Evolutionary conservation across 2,797 vertebrate species (phyloP), one percentile per base, ranked within the genome.

Genomic region (Dendrocincla fuliginosa): DNA sequence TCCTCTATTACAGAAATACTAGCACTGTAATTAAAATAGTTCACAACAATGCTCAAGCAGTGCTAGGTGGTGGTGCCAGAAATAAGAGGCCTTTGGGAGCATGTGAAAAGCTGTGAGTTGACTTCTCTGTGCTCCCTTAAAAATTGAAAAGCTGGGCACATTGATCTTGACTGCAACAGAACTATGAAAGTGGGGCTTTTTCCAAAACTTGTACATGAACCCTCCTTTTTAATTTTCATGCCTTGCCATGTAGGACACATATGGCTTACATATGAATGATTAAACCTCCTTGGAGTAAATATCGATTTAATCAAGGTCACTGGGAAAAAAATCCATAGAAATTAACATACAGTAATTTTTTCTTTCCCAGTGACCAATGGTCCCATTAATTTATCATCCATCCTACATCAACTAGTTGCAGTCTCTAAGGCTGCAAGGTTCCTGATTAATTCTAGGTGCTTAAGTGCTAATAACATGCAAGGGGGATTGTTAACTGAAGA

Each of bases 91-190:
- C 37, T 84, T n/a, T 37, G 39, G 49, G 44, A 85, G 33, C 49
- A 39, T 11, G 3, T 16, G 47, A 57, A 73, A 56, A 56, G 11
- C 60, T 25, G 41, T 1, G 25, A 83, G 52, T 17, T 5, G 4
- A 46, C 32, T 75, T 75, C 50, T n/a, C 50, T 6, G 7, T 49
- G 49, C 53, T 63, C 53, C 56, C 22, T 83, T 33, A 50, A 67
- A 37, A 7, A 35, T 2, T 44, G 59, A 47, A 25, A 69, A 57
- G 44, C n/a, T 25, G 11, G n/a, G 25, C 44, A n/a, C 2, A 0
- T 28, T 47, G 23, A 47, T 76, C 20, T 63, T 3, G 0, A 12
- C 32, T 70, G 42, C 81, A 37, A 20, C 5, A 47, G 24, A 59
- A 35, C 20, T 25, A 11, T 6, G 2, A 5, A 60, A 63, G 16